phyloP scores from a whole-genome alignment of 2,113 vertebrate species.

The Orcinus orca region DNA sequence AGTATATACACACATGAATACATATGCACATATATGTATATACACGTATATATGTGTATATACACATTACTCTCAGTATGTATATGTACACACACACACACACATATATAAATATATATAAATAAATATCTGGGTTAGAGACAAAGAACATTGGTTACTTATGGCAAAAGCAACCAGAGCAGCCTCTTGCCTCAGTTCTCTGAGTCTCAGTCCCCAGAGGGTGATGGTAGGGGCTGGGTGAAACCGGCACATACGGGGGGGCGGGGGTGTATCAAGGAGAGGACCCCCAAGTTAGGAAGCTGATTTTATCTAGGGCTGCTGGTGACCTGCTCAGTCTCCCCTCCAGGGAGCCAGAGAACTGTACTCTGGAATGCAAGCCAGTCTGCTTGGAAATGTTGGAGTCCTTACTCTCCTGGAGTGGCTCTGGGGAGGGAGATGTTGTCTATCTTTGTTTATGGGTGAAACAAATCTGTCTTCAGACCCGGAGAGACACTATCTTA shows the following conservation, averaged over 20 bases:
- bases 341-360: not conserved
- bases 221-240: not conserved
- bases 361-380: not conserved
- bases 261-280: not conserved
- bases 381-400: not conserved
- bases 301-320: not conserved
- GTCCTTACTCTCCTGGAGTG: not conserved
- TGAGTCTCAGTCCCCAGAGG: not conserved
- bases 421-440: not conserved
- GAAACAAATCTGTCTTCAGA: constrained; percentile 5
- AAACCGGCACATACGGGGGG: not conserved
- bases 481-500: not conserved
- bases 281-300: not conserved
- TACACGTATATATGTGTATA: not conserved
- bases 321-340: not conserved
- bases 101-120: not conserved
- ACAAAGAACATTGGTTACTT: not conserved
- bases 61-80: not conserved
- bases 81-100: not conserved
- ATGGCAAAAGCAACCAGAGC: not conserved
- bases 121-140: not conserved
- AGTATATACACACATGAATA: not conserved
- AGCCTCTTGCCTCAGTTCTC: not conserved
- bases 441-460: not conserved
- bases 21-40: not conserved